phyloP scores from a whole-genome alignment of 2,113 vertebrate genomes.

The Megaleporinus macrocephalus region DNA sequence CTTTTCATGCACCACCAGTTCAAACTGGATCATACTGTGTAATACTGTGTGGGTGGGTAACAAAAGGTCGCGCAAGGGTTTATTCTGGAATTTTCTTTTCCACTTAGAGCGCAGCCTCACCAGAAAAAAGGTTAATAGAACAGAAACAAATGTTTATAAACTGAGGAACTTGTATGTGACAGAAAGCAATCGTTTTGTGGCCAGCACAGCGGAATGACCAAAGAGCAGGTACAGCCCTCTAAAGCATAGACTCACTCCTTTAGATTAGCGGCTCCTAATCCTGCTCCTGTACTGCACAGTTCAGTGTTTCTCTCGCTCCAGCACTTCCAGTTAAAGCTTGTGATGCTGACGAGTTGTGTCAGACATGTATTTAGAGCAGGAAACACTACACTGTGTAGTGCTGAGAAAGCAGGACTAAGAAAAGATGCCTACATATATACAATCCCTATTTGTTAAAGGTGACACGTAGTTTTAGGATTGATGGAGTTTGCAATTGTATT shows the following conservation, averaged over 20 bases:
- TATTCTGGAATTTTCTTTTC: background rate
- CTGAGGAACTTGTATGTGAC: background rate
- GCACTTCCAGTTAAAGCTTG: background rate
- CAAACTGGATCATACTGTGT: background rate
- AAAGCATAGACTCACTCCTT: background rate
- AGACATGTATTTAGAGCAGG: background rate
- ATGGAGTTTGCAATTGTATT: too few relatives aligned
- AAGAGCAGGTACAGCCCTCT: background rate
- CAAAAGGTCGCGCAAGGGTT: background rate
- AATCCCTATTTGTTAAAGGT: background rate
- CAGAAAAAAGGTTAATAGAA: background rate
- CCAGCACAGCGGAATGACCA: background rate
- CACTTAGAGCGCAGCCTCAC: background rate
- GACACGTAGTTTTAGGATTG: background rate
- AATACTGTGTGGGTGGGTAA: background rate
- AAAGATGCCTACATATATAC: background rate
- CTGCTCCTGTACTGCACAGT: background rate
- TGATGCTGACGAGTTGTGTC: background rate
- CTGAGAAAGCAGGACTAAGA: background rate
- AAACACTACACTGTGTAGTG: background rate
- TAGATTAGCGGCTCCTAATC: background rate
- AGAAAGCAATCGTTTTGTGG: background rate
- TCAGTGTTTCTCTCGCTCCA: background rate
- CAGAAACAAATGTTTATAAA: background rate
- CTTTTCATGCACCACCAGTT: conserved; percentile 10